Evolutionary conservation across 2,797 vertebrate species (phyloP).

Genomic region (Remorina albescens): DNA sequence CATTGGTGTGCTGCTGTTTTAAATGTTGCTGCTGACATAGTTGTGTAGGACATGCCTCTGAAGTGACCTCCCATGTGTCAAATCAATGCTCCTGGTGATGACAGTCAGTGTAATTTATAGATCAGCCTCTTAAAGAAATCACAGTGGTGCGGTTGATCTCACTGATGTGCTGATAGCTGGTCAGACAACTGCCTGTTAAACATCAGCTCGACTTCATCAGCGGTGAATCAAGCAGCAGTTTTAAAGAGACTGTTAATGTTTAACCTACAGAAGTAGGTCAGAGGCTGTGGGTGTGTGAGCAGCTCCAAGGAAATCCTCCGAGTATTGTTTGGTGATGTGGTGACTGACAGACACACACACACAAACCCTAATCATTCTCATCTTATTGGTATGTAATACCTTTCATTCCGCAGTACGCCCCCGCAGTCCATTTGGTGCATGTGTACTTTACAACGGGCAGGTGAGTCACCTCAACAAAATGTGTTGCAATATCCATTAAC

Average conservation of each 20-base stretch:
- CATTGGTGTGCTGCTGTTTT: too few species aligned
- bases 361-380: conserved; percentile 47
- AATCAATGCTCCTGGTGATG: not conserved
- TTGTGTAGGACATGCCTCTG: too few species aligned
- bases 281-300: conserved; percentile 41
- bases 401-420: conserved; percentile 63
- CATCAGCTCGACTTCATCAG: not conserved
- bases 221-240: not conserved
- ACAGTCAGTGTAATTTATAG: not conserved
- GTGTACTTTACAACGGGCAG: conserved; percentile 23
- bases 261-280: conserved; percentile 40
- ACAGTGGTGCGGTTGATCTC: not conserved
- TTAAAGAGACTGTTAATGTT: conserved; percentile 24
- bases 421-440: conserved; percentile 40
- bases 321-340: conserved; percentile 37
- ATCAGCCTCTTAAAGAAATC: not conserved
- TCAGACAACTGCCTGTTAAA: not conserved
- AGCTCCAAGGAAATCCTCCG: conserved; percentile 22
- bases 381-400: conserved; percentile 47
- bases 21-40: too few species aligned
- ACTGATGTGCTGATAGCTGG: not conserved
- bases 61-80: too few species aligned
- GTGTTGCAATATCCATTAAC: too few species aligned
- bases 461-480: conserved; percentile 39
- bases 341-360: conserved; percentile 17